Percentiles rank a stretch among this genome's conserved stretches.
Conservation (phyloP, 2,797 vertebrate species). For the Eulemur coronatus region DNA sequence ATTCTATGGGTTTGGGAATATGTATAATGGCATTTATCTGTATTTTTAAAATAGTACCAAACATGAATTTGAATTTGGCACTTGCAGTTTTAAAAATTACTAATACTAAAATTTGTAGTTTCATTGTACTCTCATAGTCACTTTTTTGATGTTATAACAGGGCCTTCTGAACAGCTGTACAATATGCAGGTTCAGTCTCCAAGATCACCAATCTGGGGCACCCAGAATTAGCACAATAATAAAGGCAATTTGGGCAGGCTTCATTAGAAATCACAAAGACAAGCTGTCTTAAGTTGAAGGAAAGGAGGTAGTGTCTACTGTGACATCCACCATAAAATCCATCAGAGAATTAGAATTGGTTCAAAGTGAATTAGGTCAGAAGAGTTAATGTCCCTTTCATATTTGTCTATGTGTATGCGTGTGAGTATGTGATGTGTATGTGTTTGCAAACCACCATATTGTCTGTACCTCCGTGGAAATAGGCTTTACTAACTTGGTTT, state of each 20-base stretch:
- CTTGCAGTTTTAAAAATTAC: not conserved
- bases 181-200: not conserved
- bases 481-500: conserved; percentile 1
- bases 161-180: not conserved
- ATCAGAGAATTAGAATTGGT: not conserved
- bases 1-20: not conserved
- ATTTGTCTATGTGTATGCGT: not conserved
- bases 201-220: conserved; percentile 30
- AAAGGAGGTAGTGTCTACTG: not conserved
- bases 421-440: not conserved
- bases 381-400: not conserved
- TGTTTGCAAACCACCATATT: not conserved
- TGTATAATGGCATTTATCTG: not conserved
- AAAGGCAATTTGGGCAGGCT: not conserved
- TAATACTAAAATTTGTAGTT: not conserved
- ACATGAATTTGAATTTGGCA: conserved; percentile 6
- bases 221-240: conserved; percentile 21
- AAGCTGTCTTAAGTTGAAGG: not conserved
- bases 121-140: not conserved
- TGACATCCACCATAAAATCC: not conserved
- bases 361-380: not conserved
- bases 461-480: not conserved
- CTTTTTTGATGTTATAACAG: not conserved
- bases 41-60: not conserved
- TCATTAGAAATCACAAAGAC: not conserved